These are phyloP conservation scores for Ptilodon capucinus DNA, from an alignment of 2,888 invertebrate genomes.

Conservation along the genomic window DNA sequence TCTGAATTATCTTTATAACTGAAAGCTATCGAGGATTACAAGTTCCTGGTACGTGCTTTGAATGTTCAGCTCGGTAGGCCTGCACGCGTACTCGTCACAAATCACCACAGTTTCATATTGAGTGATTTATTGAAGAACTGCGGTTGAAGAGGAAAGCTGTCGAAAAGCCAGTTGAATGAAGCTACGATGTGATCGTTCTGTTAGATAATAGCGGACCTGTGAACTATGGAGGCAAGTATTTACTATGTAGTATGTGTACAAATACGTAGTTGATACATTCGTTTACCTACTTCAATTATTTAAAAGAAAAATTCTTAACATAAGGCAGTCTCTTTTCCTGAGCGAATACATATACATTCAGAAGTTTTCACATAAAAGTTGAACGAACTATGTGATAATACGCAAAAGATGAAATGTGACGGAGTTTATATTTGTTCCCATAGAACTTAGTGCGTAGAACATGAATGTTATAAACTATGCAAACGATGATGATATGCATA, in stretches of 20 bases:
- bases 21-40: conserved; percentile 30
- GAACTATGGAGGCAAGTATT: too few species aligned
- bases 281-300: too few species aligned
- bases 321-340: too few species aligned
- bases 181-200: conserved; percentile 18
- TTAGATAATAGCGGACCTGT: background rate
- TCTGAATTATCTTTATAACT: background rate
- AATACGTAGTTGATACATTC: too few species aligned
- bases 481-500: too few species aligned
- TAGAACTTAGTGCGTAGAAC: background rate
- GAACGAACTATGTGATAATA: background rate
- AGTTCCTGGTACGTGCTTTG: conserved; percentile 40
- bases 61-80: conserved; percentile 23
- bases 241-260: too few species aligned
- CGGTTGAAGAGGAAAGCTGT: conserved; percentile 16
- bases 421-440: conserved; percentile 5
- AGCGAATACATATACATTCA: conserved; percentile 5
- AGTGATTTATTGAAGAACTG: conserved; percentile 46
- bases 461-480: too few species aligned
- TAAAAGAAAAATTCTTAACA: too few species aligned
- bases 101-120: conserved; percentile 54
- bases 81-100: conserved; percentile 42
- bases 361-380: conserved; percentile 13
- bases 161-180: conserved; percentile 22
- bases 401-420: background rate